phyloP scores from a whole-genome alignment of 2,888 invertebrate species.

The Ophion slaviceki region DNA sequence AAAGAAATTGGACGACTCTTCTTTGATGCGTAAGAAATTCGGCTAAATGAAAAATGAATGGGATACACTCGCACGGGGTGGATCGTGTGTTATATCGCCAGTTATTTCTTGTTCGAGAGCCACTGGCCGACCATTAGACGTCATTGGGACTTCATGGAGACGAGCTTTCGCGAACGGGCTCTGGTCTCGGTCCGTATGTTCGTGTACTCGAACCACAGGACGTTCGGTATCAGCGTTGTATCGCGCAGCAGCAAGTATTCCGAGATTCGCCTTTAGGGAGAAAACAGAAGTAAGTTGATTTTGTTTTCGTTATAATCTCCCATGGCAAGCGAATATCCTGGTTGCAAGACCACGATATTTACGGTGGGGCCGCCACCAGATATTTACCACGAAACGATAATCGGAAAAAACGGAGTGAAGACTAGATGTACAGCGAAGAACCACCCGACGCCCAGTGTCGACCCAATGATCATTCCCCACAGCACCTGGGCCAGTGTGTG shows the following conservation, averaged over 20 bases:
- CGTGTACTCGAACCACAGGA: constrained; percentile 97
- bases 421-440: constrained; percentile 91
- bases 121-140: constrained; percentile 85
- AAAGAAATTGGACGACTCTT: constrained; percentile 6
- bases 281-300: not conserved
- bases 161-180: constrained; percentile 91
- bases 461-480: constrained; percentile 91
- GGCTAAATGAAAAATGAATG: not conserved
- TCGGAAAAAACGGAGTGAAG: constrained; percentile 93
- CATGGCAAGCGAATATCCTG: too few species aligned
- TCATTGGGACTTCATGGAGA: constrained; percentile 93
- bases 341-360: too few species aligned
- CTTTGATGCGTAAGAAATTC: constrained; percentile 25
- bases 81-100: constrained; percentile 41
- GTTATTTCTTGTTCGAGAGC: constrained; percentile 74
- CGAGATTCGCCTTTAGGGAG: constrained; percentile 89
- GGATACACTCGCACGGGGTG: constrained; percentile 3
- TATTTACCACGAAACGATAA: constrained; percentile 92
- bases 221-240: constrained; percentile 95
- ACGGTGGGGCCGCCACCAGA: too few species aligned
- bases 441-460: constrained; percentile 91
- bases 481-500: constrained; percentile 93
- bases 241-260: constrained; percentile 94
- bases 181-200: constrained; percentile 93
- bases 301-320: too few species aligned